These are phyloP conservation scores for Crocallis elinguaria DNA, from an alignment of 2,888 invertebrate species.

Conservation along the genomic window DNA sequence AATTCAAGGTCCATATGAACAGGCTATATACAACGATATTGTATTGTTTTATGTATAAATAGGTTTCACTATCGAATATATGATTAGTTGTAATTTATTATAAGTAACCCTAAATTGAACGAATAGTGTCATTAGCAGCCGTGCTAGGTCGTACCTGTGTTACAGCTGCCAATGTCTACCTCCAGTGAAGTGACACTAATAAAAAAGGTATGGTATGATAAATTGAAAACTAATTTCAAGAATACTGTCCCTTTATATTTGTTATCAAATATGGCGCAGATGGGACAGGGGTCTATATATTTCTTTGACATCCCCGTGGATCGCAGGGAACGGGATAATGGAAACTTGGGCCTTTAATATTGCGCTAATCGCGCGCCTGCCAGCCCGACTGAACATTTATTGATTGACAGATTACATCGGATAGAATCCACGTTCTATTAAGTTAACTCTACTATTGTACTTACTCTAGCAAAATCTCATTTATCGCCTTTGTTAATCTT, in stretches of 20 bases:
- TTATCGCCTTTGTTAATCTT: constrained; percentile 29
- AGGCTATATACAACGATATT: no score
- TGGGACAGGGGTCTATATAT: constrained; percentile 50
- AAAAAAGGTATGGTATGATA: background rate
- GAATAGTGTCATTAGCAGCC: no score
- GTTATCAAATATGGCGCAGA: constrained; percentile 54
- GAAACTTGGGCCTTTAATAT: constrained; percentile 67
- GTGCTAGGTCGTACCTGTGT: no score
- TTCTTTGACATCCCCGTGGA: constrained; percentile 65
- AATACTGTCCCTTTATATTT: constrained; percentile 47
- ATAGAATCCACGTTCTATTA: constrained; percentile 14
- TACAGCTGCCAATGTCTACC: no score
- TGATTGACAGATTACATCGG: constrained; percentile 24
- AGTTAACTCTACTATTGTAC: constrained; percentile 19
- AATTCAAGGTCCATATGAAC: no score
- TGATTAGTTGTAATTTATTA: no score
- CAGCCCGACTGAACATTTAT: constrained; percentile 18
- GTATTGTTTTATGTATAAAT: no score
- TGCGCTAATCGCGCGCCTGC: constrained; percentile 42
- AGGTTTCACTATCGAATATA: no score
- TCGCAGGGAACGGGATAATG: constrained; percentile 59
- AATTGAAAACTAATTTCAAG: constrained; percentile 43
- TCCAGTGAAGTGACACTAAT: no score
- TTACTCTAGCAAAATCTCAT: constrained; percentile 16
- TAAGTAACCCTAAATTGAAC: no score